Conservation (phyloP, 2,888 invertebrate species). For the Osmoderma eremita region DNA sequence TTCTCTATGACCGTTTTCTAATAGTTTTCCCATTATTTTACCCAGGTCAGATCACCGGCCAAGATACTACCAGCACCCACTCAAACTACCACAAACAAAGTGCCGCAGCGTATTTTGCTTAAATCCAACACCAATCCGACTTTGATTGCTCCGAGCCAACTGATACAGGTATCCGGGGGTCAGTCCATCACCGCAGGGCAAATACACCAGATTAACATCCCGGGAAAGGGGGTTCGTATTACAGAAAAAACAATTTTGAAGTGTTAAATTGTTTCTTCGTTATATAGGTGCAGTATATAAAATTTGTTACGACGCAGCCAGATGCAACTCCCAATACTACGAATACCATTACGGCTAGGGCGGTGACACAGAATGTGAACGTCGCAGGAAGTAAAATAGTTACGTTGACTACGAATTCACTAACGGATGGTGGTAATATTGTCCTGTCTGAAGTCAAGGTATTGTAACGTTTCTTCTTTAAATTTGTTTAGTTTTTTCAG, state of each 20-base stretch:
- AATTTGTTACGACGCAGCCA: constrained; percentile 68
- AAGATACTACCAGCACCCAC: constrained; percentile 76
- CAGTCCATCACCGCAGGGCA: constrained; percentile 64
- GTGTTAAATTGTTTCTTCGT: too few relatives aligned
- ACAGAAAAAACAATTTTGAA: neutral
- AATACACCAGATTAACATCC: constrained; percentile 78
- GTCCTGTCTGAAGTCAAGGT: constrained; percentile 58
- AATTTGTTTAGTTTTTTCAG: too few relatives aligned
- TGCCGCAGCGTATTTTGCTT: constrained; percentile 68
- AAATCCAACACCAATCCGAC: constrained; percentile 63
- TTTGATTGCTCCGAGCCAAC: constrained; percentile 60
- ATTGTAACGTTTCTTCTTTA: constrained; percentile 24
- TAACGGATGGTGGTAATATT: constrained; percentile 50
- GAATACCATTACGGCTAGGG: constrained; percentile 40
- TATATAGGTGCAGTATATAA: constrained; percentile 79
- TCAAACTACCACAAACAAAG: constrained; percentile 58
- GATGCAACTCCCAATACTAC: constrained; percentile 32
- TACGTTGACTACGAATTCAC: constrained; percentile 43
- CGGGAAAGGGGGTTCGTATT: constrained; percentile 73
- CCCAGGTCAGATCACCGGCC: constrained; percentile 73
- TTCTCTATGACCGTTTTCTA: too few relatives aligned
- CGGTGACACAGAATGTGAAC: constrained; percentile 40
- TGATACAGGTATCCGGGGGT: constrained; percentile 60
- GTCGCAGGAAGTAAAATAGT: constrained; percentile 45
- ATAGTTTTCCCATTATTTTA: too few relatives aligned